Evolutionary conservation across 1,140 invertebrate genomes (phyloP).

Genomic region (Atta texana): DNA sequence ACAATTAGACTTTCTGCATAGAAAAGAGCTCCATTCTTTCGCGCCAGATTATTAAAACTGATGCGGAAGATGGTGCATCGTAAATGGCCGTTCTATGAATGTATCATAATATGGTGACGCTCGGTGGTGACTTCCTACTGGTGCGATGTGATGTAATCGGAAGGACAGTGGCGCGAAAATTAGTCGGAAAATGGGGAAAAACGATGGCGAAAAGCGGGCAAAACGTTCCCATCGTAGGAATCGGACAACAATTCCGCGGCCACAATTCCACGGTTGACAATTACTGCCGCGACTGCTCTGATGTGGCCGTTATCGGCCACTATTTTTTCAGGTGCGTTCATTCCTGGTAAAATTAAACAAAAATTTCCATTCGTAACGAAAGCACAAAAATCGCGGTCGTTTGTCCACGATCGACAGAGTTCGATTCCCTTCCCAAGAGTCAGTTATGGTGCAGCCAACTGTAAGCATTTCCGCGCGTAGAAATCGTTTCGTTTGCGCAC

Average conservation of each 20-base stretch:
- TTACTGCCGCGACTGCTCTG: conserved; percentile 7
- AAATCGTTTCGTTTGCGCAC: conserved; percentile 3
- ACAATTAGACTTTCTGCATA: conserved; percentile 37
- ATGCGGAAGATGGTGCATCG: neutral
- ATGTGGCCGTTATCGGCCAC: conserved; percentile 39
- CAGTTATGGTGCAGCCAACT: neutral
- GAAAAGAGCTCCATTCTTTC: conserved; percentile 26
- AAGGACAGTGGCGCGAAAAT: neutral
- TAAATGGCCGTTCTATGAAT: conserved; percentile 40
- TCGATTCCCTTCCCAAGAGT: neutral
- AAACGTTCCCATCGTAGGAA: neutral
- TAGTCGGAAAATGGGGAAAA: conserved; percentile 30
- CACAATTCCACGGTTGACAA: conserved; percentile 7
- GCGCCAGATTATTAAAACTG: conserved; percentile 42
- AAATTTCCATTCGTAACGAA: conserved; percentile 60
- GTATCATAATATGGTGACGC: neutral
- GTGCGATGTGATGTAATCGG: neutral
- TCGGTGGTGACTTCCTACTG: neutral
- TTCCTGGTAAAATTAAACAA: conserved; percentile 47
- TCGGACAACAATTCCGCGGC: conserved; percentile 23
- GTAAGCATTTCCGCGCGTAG: neutral
- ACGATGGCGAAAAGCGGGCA: neutral
- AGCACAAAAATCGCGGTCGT: conserved; percentile 31
- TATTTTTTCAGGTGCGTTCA: conserved; percentile 49
- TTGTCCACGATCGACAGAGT: conserved; percentile 5